Evolutionary conservation across 92 coral and sea anemone species (phyloP).

Genomic region (Porites cylindrica): DNA sequence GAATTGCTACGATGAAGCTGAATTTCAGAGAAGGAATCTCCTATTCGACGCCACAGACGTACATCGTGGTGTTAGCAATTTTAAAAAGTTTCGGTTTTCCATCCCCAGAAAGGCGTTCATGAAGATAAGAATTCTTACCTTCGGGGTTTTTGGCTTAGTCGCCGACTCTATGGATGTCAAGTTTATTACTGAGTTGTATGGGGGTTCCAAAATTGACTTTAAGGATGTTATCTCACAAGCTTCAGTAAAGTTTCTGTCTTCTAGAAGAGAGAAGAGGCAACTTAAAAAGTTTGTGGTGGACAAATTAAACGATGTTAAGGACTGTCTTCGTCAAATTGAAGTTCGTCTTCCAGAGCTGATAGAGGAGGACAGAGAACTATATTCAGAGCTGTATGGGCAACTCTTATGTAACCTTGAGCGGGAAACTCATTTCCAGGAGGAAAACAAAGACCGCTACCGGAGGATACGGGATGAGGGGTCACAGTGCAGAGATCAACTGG

Average conservation of each 20-base stretch:
- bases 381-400: neutral
- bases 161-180: no score
- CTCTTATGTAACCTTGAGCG: neutral
- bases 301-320: slow-evolving; percentile 2
- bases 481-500: neutral
- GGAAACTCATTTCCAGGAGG: neutral
- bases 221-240: neutral
- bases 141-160: no score
- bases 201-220: neutral
- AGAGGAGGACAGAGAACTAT: neutral
- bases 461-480: neutral
- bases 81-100: neutral
- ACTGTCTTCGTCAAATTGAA: slow-evolving; percentile 4
- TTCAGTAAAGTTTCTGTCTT: slow-evolving; percentile 7
- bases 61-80: no score
- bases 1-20: neutral
- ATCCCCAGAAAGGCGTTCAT: neutral
- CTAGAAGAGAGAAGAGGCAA: neutral
- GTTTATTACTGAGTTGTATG: neutral
- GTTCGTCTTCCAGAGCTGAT: neutral
- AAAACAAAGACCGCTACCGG: slow-evolving; percentile 7
- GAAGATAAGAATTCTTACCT: neutral
- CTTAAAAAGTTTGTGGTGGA: neutral
- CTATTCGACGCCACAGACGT: neutral
- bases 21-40: slow-evolving; percentile 1